These are phyloP conservation scores for Dusona sp. DNA, from an alignment of 2,888 invertebrate species.

Conservation along the genomic window DNA sequence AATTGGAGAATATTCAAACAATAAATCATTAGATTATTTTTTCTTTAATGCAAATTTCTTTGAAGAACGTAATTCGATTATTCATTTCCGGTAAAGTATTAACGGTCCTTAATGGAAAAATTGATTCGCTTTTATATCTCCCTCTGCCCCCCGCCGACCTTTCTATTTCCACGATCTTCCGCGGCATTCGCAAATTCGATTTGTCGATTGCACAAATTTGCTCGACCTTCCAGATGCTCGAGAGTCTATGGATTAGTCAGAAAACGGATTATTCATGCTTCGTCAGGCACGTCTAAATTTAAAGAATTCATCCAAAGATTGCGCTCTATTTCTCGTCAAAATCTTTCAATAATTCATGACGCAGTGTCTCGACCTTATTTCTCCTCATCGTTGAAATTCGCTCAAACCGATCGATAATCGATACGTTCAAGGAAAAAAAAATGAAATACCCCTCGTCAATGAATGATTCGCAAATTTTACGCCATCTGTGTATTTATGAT, in stretches of 20 bases:
- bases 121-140: conserved; percentile 4
- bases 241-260: conserved; percentile 27
- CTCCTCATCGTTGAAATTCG: conserved; percentile 13
- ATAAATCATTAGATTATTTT: not conserved
- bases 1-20: not conserved
- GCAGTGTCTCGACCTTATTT: conserved; percentile 58
- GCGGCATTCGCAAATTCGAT: conserved; percentile 55
- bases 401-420: conserved; percentile 47
- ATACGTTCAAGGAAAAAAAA: conserved; percentile 37
- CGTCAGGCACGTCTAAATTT: conserved; percentile 21
- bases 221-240: conserved; percentile 14
- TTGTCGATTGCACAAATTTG: conserved; percentile 46
- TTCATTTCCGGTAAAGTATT: too few species aligned
- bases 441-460: not conserved
- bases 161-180: not conserved
- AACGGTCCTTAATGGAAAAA: not conserved
- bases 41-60: conserved; percentile 7
- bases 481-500: conserved; percentile 56
- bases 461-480: conserved; percentile 48
- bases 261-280: conserved; percentile 53
- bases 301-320: conserved; percentile 44
- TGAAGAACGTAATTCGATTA: not conserved
- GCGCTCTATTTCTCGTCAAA: conserved; percentile 30
- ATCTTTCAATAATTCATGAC: conserved; percentile 60
- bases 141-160: not conserved